Evolutionary conservation across 2,113 vertebrate genomes (phyloP).

Genomic region (Leptocoma aspasia): DNA sequence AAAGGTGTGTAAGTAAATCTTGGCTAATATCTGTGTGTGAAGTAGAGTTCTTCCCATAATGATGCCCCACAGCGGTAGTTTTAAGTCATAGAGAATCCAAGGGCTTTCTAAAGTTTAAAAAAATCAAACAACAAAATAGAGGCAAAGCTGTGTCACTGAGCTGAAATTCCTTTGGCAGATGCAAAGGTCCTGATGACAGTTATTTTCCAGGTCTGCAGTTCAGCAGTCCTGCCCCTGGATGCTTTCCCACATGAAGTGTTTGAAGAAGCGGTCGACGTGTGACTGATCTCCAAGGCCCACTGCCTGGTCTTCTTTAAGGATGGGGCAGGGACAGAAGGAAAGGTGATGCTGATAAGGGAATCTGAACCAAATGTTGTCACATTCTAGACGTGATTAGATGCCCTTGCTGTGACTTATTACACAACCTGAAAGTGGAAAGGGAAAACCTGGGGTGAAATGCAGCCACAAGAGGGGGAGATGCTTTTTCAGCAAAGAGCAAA

Average conservation of each 20-base stretch:
- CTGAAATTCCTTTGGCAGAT: constrained; percentile 70
- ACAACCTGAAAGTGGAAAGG: constrained; percentile 39
- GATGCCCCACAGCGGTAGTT: background rate
- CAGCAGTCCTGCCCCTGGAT: constrained; percentile 56
- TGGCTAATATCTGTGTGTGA: background rate
- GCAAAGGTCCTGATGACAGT: constrained; percentile 71
- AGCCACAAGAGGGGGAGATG: background rate
- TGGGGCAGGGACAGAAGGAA: constrained; percentile 40
- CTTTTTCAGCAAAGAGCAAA: constrained; percentile 17
- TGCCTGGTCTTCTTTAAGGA: constrained; percentile 54
- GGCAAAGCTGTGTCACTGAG: background rate
- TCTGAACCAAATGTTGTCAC: constrained; percentile 74
- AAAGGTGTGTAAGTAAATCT: background rate
- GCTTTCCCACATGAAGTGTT: constrained; percentile 70
- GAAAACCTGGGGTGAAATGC: constrained; percentile 62
- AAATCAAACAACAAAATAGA: background rate
- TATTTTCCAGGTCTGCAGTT: constrained; percentile 78
- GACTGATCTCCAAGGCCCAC: constrained; percentile 64
- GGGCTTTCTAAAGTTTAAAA: background rate
- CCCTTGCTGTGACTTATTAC: constrained; percentile 66
- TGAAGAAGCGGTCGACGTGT: constrained; percentile 71
- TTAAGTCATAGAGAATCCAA: background rate
- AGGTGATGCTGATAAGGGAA: constrained; percentile 71
- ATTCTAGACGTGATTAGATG: constrained; percentile 70
- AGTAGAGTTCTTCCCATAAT: background rate